Conservation (phyloP, 2,888 invertebrate genomes). For the Drosophila yooni region DNA sequence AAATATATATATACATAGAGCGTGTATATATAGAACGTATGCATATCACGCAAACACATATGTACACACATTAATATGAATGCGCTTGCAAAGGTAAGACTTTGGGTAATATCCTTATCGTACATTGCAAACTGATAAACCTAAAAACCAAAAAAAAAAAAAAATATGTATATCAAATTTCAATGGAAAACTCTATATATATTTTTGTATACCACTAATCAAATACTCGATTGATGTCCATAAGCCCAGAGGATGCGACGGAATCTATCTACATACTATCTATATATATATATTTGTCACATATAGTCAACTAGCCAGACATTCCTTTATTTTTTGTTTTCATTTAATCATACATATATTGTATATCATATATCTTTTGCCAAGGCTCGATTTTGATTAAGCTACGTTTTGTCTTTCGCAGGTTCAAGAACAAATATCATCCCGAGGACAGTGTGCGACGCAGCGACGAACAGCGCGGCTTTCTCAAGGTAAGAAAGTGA, state of each 20-base stretch:
- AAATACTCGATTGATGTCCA: conserved; percentile 33
- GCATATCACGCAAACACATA: conserved; percentile 50
- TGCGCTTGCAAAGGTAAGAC: conserved; percentile 84
- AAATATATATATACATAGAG: not conserved
- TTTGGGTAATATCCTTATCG: conserved; percentile 72
- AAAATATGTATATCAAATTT: not conserved
- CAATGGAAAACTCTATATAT: conserved; percentile 7
- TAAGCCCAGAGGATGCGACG: conserved; percentile 31
- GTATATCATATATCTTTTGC: not conserved
- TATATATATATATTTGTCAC: conserved; percentile 1
- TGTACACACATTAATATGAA: conserved; percentile 66
- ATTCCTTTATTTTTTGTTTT: not conserved
- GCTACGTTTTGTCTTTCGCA: conserved; percentile 85
- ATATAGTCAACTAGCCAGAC: conserved; percentile 2
- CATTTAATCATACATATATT: conserved; percentile 1
- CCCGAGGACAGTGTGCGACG: conserved; percentile 97
- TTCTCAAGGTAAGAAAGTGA: conserved; percentile 89
- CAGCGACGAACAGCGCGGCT: conserved; percentile 93
- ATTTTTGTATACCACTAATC: conserved; percentile 15
- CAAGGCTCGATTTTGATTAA: not conserved
- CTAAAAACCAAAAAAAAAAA: conserved; percentile 3
- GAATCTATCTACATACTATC: conserved; percentile 7
- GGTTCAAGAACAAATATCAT: conserved; percentile 99
- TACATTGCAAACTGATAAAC: conserved; percentile 49
- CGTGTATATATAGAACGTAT: conserved; percentile 28